Evolutionary conservation across 2,113 vertebrate species (phyloP), one percentile per base, ranked within the genome.

Genomic region (Calypte anna): DNA sequence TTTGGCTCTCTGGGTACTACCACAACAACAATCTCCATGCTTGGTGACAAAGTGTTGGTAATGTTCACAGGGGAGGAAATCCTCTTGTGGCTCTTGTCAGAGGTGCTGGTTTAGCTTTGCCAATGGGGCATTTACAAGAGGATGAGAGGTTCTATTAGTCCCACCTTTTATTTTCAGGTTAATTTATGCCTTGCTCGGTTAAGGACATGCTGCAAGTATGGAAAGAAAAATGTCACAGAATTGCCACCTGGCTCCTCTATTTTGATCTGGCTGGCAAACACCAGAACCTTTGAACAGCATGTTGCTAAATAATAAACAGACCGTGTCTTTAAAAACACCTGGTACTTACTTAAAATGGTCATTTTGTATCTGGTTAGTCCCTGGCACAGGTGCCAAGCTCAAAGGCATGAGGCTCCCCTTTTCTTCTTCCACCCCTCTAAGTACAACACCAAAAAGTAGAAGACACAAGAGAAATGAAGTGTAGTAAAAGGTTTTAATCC

Each of bases 121-220:
- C 79, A 86, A 64, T 6, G 57, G 57, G 66, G 57, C 82, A 57
- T 0, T 68, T 81, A 63, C 57, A 77, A 70, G 53, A 90, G 43
- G 40, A 90, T 74, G 28, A 61, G 43, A 82, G 51, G 61, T 66
- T 88, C 53, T 77, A 88, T 64, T 63, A 81, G 72, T 9, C 36
- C 72, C 64, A 78, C 40, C 25, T 61, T 25, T 0, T 74, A 76
- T 86, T 83, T 74, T n/a, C 61, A 50, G 75, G 82, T 75, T 94
- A 92, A 94, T 95, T 94, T 93, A 93, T 91, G 70, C 91, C 46
- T 83, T 90, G 94, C 48, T 94, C 88, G 91, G 91, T 82, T 91
- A 90, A 90, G 93, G 93, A 90, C 84, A 48, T 11, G 70, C 75
- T 92, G 87, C 59, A 87, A 54, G 76, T 93, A 93, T 3, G 21